A percentile compares a stretch with the other conserved stretches of the same genome.
Evolutionary conservation across 2,888 invertebrate genomes (phyloP).

Genomic region (Ecliptopera silaceata): DNA sequence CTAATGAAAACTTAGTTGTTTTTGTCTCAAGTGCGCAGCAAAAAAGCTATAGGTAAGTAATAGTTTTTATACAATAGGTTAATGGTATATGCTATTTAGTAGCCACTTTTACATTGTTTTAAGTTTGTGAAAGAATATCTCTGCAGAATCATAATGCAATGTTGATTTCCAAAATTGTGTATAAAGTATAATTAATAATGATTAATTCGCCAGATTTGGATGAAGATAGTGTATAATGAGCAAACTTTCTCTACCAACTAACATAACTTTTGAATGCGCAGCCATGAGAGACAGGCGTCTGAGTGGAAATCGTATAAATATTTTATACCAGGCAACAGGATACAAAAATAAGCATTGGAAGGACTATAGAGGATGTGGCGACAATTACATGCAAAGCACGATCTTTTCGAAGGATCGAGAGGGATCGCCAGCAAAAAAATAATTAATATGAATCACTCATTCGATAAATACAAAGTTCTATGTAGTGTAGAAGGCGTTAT

Average conservation of each 20-base stretch:
- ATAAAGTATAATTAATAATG: constrained; percentile 3
- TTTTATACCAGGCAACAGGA: constrained; percentile 55
- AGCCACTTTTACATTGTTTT: too few species aligned
- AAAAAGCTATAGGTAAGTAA: too few species aligned
- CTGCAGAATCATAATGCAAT: neutral
- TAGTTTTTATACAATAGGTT: too few species aligned
- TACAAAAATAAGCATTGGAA: constrained; percentile 58
- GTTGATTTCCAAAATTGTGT: neutral
- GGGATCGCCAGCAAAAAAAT: constrained; percentile 36
- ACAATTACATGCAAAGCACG: constrained; percentile 72
- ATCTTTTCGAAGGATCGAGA: constrained; percentile 30
- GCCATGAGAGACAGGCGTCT: constrained; percentile 15
- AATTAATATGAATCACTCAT: constrained; percentile 23
- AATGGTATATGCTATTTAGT: too few species aligned
- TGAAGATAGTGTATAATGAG: constrained; percentile 25
- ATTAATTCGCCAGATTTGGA: constrained; percentile 20
- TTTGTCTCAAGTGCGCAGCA: too few species aligned
- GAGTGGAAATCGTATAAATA: constrained; percentile 7
- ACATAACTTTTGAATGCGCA: constrained; percentile 14
- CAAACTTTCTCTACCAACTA: constrained; percentile 22
- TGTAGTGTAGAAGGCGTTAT: neutral
- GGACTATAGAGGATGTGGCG: constrained; percentile 70
- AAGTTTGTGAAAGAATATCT: neutral
- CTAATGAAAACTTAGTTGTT: too few species aligned
- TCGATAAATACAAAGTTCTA: neutral